Evolutionary conservation across 2,888 invertebrate genomes (phyloP).

Genomic region (Tribolium freemani): DNA sequence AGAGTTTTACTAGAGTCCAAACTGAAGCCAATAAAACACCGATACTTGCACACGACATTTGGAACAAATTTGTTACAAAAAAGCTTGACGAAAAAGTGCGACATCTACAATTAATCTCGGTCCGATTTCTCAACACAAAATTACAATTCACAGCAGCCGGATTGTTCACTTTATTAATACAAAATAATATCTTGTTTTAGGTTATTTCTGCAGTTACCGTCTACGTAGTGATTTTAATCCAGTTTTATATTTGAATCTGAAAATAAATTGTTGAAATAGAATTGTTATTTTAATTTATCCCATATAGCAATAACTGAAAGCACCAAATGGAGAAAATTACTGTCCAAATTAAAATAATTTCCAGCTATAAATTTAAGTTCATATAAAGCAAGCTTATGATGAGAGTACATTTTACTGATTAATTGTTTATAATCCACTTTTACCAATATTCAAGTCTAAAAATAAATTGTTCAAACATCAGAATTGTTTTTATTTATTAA

Average conservation of each 20-base stretch:
- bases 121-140: slow-evolving; percentile 2
- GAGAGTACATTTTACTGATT: too few species aligned
- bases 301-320: too few species aligned
- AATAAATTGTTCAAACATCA: too few species aligned
- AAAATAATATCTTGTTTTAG: too few species aligned
- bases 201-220: neutral
- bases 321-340: too few species aligned
- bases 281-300: too few species aligned
- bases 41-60: neutral
- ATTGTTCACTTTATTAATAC: slow-evolving; percentile 1
- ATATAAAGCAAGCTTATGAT: too few species aligned
- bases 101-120: slow-evolving; percentile 5
- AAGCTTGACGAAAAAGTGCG: neutral
- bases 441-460: too few species aligned
- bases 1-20: neutral
- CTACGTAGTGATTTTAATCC: slow-evolving; percentile 1
- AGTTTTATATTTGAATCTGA: neutral
- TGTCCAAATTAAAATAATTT: too few species aligned
- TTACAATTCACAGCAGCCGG: neutral
- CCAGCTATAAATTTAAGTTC: too few species aligned
- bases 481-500: neutral
- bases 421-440: too few species aligned
- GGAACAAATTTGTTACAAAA: neutral
- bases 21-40: neutral
- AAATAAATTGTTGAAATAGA: too few species aligned